Percentiles rank a stretch among this genome's conserved stretches.
These are phyloP conservation scores for Parnassius orleans DNA, from an alignment of 2,888 invertebrate species.

Conservation along the genomic window DNA sequence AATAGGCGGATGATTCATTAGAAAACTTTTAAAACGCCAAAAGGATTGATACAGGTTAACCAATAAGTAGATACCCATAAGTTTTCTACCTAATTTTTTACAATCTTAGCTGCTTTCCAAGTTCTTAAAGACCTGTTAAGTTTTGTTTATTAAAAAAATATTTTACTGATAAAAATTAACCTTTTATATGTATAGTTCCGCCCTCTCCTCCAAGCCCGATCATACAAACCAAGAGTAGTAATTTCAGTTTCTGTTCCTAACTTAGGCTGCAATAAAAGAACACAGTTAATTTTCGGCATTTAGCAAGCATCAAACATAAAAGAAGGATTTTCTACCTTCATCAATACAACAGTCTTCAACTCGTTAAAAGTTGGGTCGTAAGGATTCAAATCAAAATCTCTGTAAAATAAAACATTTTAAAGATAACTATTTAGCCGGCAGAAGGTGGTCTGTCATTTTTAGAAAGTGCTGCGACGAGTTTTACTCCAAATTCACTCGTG, in stretches of 20 bases:
- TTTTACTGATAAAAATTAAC: background rate
- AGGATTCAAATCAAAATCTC: conserved; percentile 50
- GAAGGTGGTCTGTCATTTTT: no score
- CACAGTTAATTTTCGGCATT: background rate
- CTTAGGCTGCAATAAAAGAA: conserved; percentile 24
- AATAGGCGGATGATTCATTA: no score
- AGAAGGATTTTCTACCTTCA: conserved; percentile 5
- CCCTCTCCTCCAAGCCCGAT: conserved; percentile 42
- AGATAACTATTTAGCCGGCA: no score
- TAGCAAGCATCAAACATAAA: background rate
- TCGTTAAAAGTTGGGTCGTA: conserved; percentile 51
- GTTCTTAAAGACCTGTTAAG: no score
- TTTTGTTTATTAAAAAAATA: no score
- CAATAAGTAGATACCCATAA: no score
- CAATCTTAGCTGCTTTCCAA: no score
- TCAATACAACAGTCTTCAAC: conserved; percentile 23
- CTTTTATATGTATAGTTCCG: conserved; percentile 30
- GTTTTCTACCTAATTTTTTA: no score
- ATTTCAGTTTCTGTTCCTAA: conserved; percentile 15
- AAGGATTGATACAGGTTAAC: no score
- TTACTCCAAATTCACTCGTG: no score
- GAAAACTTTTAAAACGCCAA: no score
- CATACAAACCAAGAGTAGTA: conserved; percentile 36
- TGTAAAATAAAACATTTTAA: conserved; percentile 35
- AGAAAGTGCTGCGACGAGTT: no score